phyloP scores from a whole-genome alignment of 2,113 vertebrate species.

The Collichthys lucidus region DNA sequence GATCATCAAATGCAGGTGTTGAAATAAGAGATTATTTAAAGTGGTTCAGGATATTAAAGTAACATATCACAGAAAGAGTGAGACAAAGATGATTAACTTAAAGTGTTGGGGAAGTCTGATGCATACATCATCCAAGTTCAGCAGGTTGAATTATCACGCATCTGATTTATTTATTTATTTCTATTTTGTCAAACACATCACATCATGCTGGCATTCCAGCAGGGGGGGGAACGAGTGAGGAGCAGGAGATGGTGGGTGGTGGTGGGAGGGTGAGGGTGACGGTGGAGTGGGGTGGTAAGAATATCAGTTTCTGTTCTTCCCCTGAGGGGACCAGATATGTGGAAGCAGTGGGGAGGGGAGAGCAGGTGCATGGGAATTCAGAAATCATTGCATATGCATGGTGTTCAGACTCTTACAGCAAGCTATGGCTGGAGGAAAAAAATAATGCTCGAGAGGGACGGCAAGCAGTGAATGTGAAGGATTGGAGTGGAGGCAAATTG shows the following conservation, averaged over 20 bases:
- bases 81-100: slow-evolving; percentile 13
- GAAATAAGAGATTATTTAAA: slow-evolving; percentile 33
- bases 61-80: neutral
- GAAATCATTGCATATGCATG: slow-evolving; percentile 75
- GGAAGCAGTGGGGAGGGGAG: slow-evolving; percentile 52
- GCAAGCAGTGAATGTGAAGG: slow-evolving; percentile 29
- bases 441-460: slow-evolving; percentile 41
- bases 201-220: slow-evolving; percentile 37
- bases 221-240: slow-evolving; percentile 31
- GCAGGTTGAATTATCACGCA: neutral
- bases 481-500: slow-evolving; percentile 35
- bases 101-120: neutral
- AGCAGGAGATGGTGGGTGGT: slow-evolving; percentile 31
- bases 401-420: slow-evolving; percentile 35
- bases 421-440: slow-evolving; percentile 55
- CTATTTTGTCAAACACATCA: slow-evolving; percentile 32
- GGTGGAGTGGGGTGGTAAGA: slow-evolving; percentile 36
- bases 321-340: slow-evolving; percentile 65
- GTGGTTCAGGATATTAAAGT: neutral
- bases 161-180: neutral
- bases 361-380: slow-evolving; percentile 82
- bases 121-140: neutral
- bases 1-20: slow-evolving; percentile 25
- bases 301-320: slow-evolving; percentile 60
- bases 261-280: slow-evolving; percentile 36